Percentiles rank a stretch among this genome's conserved stretches.
phyloP scores from a whole-genome alignment of 1,140 invertebrate genomes.

The Metopolophium dirhodum region DNA sequence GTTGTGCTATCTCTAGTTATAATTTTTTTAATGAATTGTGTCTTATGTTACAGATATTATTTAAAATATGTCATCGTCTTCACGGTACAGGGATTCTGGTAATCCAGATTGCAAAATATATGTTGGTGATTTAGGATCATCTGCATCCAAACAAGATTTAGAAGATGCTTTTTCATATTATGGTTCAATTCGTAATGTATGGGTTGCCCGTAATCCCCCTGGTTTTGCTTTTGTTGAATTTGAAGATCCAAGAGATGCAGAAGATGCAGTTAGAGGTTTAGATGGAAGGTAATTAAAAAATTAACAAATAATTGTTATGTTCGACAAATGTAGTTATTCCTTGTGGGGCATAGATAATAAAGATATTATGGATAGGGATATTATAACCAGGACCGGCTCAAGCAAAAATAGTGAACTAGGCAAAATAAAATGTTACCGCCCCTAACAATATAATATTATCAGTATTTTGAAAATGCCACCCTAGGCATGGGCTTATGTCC shows the following conservation, averaged over 20 bases:
- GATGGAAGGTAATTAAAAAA: constrained; percentile 68
- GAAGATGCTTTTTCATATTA: constrained; percentile 95
- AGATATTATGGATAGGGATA: no score
- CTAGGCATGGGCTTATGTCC: no score
- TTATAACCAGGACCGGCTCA: no score
- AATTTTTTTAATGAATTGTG: not conserved
- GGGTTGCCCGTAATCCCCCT: constrained; percentile 91
- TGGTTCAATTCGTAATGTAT: constrained; percentile 90
- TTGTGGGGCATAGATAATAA: not conserved
- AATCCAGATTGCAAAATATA: constrained; percentile 91
- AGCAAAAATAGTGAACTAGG: no score
- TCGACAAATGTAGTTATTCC: not conserved
- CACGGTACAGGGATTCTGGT: constrained; percentile 61
- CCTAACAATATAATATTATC: no score
- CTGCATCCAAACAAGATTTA: constrained; percentile 87
- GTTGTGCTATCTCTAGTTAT: no score
- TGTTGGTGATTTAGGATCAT: constrained; percentile 86
- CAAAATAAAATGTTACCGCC: no score
- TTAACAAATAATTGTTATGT: not conserved
- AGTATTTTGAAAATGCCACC: no score
- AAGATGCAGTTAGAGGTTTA: constrained; percentile 83
- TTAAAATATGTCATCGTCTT: constrained; percentile 49
- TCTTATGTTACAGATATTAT: constrained; percentile 7
- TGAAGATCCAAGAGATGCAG: constrained; percentile 87
- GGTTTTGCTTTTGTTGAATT: constrained; percentile 97